Conservation (phyloP, 35 echinoderm and acorn worm genomes). For the Apostichopus parvimensis region DNA sequence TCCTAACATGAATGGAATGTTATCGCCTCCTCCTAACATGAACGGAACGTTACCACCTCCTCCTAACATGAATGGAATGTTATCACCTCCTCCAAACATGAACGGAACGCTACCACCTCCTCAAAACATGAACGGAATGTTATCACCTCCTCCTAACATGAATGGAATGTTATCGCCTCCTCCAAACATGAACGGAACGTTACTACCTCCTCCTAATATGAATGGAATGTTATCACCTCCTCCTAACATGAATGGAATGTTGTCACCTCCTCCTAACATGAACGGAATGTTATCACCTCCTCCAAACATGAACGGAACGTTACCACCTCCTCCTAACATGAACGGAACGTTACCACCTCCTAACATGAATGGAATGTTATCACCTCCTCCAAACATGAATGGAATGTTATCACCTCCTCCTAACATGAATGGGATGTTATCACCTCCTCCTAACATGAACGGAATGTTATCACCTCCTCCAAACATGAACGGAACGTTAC, state of each 20-base stretch:
- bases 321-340: background rate
- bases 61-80: background rate
- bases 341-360: background rate
- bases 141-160: too few species aligned
- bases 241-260: background rate
- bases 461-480: background rate
- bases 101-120: background rate
- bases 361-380: background rate
- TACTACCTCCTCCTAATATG: background rate
- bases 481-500: background rate
- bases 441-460: background rate
- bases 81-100: background rate
- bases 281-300: background rate
- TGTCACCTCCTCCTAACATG: background rate
- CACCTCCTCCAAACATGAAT: background rate
- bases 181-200: background rate
- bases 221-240: background rate
- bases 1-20: background rate
- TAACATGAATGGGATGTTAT: background rate
- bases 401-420: background rate
- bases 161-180: background rate
- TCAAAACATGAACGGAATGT: background rate
- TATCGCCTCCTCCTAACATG: background rate
- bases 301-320: background rate
- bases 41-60: background rate